Base-by-base conservation (phyloP, 2,113 vertebrate species). In the Nycticebus coucang region DNA sequence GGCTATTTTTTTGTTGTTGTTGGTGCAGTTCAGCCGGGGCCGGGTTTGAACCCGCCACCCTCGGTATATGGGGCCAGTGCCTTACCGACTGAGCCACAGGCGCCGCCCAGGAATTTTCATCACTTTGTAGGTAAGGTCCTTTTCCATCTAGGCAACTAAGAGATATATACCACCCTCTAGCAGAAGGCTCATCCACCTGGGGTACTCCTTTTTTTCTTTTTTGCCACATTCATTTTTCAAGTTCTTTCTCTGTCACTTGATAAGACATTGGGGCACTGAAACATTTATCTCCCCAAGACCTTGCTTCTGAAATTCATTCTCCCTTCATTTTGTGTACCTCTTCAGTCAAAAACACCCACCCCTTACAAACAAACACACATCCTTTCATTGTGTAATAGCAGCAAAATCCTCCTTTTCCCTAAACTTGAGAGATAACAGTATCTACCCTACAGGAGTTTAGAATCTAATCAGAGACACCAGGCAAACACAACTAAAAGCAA, bases 401-500 rank as follows among this genome's bases (percentile, higher is more conserved):
- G 24, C 33, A 84, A 87, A 4, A 82, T 10, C 11, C 3, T 79
- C 59, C 57, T 82, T 72, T 45, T 82, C 22, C 45, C 37, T 87
- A 69, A 96, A 55, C 30, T 35, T 59, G 35, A 60, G 57, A 89
- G 57, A 80, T 87, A 50, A 50, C 66, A 37, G 69, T 94, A 53
- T 89, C 41, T 78, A 24, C 59, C 81, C 45, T 93, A 89, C 12
- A 50, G 41, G 53, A 91, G 74, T 66, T 83, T 83, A 69, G 33
- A 75, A 14, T 87, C 77, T 97, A 94, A 91, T 95, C 81, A 94
- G 12, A 62, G n/a, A 86, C 78, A 86, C 15, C 82, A 93, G 91
- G 14, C 59, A 94, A 82, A 30, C n/a, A 94, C 50, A 55, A 55
- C 62, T 71, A 60, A 88, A 57, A 97, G 97, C 37, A 86, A 91